phyloP scores from a whole-genome alignment of 1,140 invertebrate genomes.

The Zaprionus africanus region DNA sequence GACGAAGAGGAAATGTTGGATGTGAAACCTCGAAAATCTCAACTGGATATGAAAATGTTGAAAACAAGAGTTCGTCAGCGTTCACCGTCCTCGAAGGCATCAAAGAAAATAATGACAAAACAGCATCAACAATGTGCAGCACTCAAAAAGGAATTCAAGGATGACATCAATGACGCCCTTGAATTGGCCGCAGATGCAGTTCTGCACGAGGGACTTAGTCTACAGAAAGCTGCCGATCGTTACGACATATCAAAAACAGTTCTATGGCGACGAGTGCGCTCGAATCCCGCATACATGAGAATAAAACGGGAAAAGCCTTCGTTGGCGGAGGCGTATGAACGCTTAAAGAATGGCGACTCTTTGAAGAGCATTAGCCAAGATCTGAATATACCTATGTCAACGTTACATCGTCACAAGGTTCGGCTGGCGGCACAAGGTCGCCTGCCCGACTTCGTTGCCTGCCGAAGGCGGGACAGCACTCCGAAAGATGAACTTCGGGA shows the following conservation, averaged over 20 bases:
- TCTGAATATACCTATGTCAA: slow-evolving; percentile 87
- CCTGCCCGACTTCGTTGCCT: slow-evolving; percentile 85
- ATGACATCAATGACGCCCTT: slow-evolving; percentile 80
- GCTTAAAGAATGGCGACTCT: slow-evolving; percentile 86
- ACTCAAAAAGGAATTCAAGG: slow-evolving; percentile 59
- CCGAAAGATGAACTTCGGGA: slow-evolving; percentile 85
- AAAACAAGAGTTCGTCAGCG: slow-evolving; percentile 48
- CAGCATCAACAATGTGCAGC: slow-evolving; percentile 48
- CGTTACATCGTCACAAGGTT: slow-evolving; percentile 86
- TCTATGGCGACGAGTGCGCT: slow-evolving; percentile 87
- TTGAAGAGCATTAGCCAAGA: slow-evolving; percentile 86
- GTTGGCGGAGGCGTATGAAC: slow-evolving; percentile 85
- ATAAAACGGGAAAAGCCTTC: slow-evolving; percentile 85
- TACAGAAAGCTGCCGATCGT: slow-evolving; percentile 86
- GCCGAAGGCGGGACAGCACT: slow-evolving; percentile 85
- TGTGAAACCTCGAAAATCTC: slow-evolving; percentile 50
- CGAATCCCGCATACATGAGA: slow-evolving; percentile 84
- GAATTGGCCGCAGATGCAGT: slow-evolving; percentile 85
- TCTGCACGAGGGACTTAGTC: slow-evolving; percentile 86
- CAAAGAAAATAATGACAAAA: slow-evolving; percentile 43
- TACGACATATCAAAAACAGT: slow-evolving; percentile 87
- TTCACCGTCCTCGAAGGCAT: slow-evolving; percentile 14
- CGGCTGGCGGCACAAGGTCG: slow-evolving; percentile 86
- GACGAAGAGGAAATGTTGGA: slow-evolving; percentile 57
- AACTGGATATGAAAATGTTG: slow-evolving; percentile 37